phyloP scores from a whole-genome alignment of 2,113 vertebrate species.

The Agapornis roseicollis region DNA sequence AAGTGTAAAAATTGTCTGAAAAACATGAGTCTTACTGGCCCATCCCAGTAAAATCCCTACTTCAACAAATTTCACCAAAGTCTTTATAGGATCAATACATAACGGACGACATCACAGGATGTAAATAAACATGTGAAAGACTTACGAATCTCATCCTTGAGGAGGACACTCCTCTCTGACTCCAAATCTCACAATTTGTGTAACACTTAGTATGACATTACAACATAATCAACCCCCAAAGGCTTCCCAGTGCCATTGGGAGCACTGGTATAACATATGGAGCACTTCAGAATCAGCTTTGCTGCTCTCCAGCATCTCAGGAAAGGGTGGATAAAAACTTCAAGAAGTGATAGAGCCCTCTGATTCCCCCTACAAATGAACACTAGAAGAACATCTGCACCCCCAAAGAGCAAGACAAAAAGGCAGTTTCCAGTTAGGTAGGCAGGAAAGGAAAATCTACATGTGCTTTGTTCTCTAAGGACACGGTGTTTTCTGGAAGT shows the following conservation, averaged over 20 bases:
- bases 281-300: rapidly evolving
- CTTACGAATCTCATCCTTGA: background rate
- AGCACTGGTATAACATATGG: background rate
- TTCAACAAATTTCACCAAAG: background rate
- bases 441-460: background rate
- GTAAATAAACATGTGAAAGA: background rate
- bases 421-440: background rate
- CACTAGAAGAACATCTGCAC: background rate
- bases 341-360: background rate
- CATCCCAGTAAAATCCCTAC: background rate
- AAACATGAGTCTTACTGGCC: background rate
- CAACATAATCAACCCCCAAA: rapidly evolving
- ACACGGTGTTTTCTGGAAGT: background rate
- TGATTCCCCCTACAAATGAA: background rate
- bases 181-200: background rate
- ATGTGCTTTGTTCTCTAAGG: background rate
- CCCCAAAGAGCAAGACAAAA: background rate
- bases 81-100: background rate
- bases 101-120: background rate
- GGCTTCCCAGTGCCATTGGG: background rate
- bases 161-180: background rate
- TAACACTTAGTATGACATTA: background rate
- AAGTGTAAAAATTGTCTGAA: background rate
- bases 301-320: background rate
- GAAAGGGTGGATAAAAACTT: background rate